Evolutionary conservation across 2,113 vertebrate genomes (phyloP), one percentile per base, ranked within the genome.

Genomic region (Polypterus bichir): DNA sequence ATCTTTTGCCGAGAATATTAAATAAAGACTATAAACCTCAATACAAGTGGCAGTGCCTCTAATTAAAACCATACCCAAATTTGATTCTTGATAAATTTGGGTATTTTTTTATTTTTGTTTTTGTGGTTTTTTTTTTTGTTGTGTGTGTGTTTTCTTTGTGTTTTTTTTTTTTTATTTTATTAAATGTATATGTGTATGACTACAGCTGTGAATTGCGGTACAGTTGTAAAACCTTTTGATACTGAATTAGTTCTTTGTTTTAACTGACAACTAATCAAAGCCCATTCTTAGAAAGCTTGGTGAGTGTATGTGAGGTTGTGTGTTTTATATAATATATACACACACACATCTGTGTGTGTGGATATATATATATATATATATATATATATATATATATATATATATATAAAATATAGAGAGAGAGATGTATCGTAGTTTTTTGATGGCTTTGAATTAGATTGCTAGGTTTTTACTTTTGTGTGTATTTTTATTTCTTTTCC

Each of bases 201-300:
- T 85, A 80, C 92, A 91, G 91, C 92, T 94, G 93, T 95, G 93
- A 92, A 87, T 91, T 89, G 83, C 87, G 90, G 88, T 92, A 91
- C 90, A 92, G 87, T 92, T 93, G 91, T 93, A 85, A 90, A 86
- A 84, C 89, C 86, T 91, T 88, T 81, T 88, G 71, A 73, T 78
- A 74, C 67, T 62, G 72, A 84, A 86, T 74, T 77, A 67, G 78
- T 85, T 87, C 78, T 82, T 86, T 79, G 76, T 76, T 77, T 78
- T 68, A 68, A 77, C 62, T 66, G 71, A 68, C 70, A 70, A 76
- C 69, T 51, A 67, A 70, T 76, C 65, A 68, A 68, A 73, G 64
- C 77, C 65, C 62, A 66, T 77, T 67, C 3, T 54, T 68, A 71
- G 67, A 71, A 59, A 59, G 61, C 6, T 6, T 27, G 27, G 27